Base-by-base conservation (phyloP, 2,113 vertebrate species). In the Syngnathus floridae region DNA sequence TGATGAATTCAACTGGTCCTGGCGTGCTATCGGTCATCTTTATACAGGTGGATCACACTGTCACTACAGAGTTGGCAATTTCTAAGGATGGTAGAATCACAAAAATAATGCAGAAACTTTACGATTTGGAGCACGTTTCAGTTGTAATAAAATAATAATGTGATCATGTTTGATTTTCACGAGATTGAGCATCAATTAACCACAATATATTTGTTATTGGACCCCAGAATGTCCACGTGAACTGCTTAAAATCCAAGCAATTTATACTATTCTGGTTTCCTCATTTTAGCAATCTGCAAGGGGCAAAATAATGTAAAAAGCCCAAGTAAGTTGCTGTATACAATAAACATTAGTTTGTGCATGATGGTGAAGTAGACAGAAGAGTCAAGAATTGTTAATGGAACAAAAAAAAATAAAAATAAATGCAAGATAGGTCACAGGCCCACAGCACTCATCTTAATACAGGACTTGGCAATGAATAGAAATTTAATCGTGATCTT, bases 1-100 rank as follows among this genome's bases (percentile, higher is more conserved):
- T 92, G 63, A 89, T 93, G 90, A 92, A 92, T 58, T 88, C 87
- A 35, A 92, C 90, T 10, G 91, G 92, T 31, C 90, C 87, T 1
- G 76, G 78, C 0, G 89, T 92, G 37, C 77, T 92, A 62, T 88
- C 90, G 22, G 83, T 90, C 70, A 89, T 92, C 65, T 40, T 91
- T 5, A 69, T 91, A 61, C 91, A 93, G 90, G 92, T 93, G 76
- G 40, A 73, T 36, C 19, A 64, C 13, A 46, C 35, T 40, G 19
- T 22, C 38, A 21, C 38, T 1, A 14, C 58, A 37, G 1, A 26
- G 22, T 5, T 35, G 12, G 35, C 54, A 35, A 56, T 7, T 8
- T 0, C 5, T 10, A 17, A 21, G 36, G 2, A 59, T 59, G 19
- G 8, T 17, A 14, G 21, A 52, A 52, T 2, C 16, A 14, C 19